Conservation (phyloP, 2,888 invertebrate species). For the Acanthoscelides obtectus region DNA sequence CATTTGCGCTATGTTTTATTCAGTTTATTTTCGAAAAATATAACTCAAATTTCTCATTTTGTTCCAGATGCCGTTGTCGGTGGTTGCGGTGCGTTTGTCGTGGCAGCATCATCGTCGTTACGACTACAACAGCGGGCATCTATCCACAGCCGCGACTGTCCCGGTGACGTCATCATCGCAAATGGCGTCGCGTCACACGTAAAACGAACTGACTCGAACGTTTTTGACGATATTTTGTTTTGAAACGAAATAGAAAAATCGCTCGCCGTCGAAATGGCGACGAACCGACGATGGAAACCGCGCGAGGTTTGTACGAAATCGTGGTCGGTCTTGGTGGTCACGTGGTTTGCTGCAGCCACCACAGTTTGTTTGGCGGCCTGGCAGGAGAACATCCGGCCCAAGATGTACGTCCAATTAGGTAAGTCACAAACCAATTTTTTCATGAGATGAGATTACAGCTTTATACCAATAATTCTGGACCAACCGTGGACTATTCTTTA, state of each 20-base stretch:
- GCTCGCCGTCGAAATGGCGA: conserved; percentile 27
- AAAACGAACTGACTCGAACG: conserved; percentile 10
- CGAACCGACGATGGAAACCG: conserved; percentile 10
- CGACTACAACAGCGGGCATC: not conserved
- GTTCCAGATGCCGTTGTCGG: not conserved
- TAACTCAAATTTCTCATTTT: too few relatives aligned
- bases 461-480: too few relatives aligned
- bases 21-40: too few relatives aligned
- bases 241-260: conserved; percentile 14
- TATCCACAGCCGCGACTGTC: not conserved
- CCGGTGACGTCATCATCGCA: not conserved
- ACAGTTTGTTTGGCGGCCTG: conserved; percentile 61
- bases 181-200: not conserved
- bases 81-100: not conserved
- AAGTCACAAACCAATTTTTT: too few relatives aligned
- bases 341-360: conserved; percentile 52
- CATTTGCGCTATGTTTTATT: too few relatives aligned
- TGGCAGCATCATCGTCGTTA: not conserved
- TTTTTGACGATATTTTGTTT: conserved; percentile 23
- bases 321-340: conserved; percentile 25
- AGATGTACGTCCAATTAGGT: conserved; percentile 91
- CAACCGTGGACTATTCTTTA: too few relatives aligned
- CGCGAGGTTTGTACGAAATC: not conserved
- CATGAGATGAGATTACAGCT: too few relatives aligned
- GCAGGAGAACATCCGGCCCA: conserved; percentile 89